Evolutionary conservation across 2,888 invertebrate genomes (phyloP).

Genomic region (Drosophila nigricruria): DNA sequence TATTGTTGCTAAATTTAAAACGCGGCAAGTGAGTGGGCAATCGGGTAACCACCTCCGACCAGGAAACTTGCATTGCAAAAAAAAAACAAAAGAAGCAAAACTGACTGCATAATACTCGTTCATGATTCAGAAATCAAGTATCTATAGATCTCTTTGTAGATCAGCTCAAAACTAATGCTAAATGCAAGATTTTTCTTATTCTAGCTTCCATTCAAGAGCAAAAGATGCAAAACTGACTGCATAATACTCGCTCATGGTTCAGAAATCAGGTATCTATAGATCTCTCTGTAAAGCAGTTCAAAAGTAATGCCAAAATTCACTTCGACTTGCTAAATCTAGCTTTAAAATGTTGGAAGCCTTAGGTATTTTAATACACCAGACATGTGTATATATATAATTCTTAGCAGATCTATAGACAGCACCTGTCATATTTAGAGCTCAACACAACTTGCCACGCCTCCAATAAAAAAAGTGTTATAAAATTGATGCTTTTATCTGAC

Average conservation of each 20-base stretch:
- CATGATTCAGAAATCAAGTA: background rate
- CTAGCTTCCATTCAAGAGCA: background rate
- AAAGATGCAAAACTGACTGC: background rate
- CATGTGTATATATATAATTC: background rate
- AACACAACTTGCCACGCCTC: background rate
- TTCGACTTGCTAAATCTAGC: background rate
- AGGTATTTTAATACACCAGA: too few species aligned
- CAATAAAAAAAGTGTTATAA: background rate
- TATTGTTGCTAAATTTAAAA: conserved; percentile 77
- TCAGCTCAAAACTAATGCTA: background rate
- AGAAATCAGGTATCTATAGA: background rate
- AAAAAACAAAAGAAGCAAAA: background rate
- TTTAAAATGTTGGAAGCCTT: background rate
- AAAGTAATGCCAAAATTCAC: background rate
- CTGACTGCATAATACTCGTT: background rate
- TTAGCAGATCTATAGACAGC: background rate
- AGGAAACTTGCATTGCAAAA: conserved; percentile 42
- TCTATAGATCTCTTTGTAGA: background rate
- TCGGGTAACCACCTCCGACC: conserved; percentile 36
- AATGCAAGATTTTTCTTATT: background rate
- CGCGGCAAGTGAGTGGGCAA: conserved; percentile 55
- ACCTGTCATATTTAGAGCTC: background rate
- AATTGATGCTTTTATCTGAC: background rate
- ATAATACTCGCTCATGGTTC: background rate
- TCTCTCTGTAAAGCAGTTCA: background rate